Conservation (phyloP, 2,113 vertebrate species). For the Megaleporinus macrocephalus region DNA sequence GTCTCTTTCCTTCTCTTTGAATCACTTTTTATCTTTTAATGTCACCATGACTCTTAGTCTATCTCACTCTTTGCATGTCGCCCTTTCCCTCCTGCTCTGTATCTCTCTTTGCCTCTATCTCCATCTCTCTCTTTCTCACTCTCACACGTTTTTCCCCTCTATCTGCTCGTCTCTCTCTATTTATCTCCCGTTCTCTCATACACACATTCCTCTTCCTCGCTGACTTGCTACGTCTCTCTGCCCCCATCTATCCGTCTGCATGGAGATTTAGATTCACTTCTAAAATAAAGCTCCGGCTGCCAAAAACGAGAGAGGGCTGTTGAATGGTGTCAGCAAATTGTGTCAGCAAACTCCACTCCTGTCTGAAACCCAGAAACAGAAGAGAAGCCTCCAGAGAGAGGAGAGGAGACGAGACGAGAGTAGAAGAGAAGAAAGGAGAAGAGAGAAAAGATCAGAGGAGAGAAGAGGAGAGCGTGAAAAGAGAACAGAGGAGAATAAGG, state of each 20-base stretch:
- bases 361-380: slow-evolving; percentile 32
- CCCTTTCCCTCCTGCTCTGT: neutral
- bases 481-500: neutral
- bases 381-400: neutral
- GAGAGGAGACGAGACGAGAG: neutral
- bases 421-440: too few relatives aligned
- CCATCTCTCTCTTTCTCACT: too few relatives aligned
- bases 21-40: neutral
- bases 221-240: neutral
- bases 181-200: neutral
- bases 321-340: slow-evolving; percentile 48
- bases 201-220: neutral
- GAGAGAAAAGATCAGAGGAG: neutral
- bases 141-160: too few relatives aligned
- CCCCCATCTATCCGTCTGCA: neutral
- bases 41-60: neutral
- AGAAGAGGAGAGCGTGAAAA: neutral
- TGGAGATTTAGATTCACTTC: slow-evolving; percentile 21
- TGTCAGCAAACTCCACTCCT: slow-evolving; percentile 46
- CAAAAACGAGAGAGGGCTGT: slow-evolving; percentile 13
- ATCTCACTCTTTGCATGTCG: neutral
- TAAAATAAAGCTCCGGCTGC: slow-evolving; percentile 38
- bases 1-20: neutral
- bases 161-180: neutral
- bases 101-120: neutral